Evolutionary conservation across 2,888 invertebrate genomes (phyloP), one percentile per base, ranked within the genome.

Genomic region (Melanostoma scalare): DNA sequence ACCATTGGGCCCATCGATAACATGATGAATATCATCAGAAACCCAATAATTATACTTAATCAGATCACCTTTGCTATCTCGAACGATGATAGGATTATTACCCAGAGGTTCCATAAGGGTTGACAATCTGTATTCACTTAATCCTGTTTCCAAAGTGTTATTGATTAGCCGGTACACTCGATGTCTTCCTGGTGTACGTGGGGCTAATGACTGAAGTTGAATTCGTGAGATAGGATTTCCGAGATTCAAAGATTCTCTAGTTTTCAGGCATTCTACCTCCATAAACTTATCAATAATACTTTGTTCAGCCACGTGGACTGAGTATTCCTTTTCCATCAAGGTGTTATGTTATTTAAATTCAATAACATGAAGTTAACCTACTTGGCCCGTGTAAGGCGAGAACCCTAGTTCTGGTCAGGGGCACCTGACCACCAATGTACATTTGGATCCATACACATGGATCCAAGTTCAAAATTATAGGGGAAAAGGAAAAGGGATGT

Each of bases 241-340:
- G 2, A 61, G 9, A 2, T 46, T 46, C 6, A 61, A 20, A 6
- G 44, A 31, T 10, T 61, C 60, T 35, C 35, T 35, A 10, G 60
- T 61, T 35, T 6, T 46, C 3, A 46, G 20, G 20, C 42, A 42
- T 9, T 42, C 42, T 42, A 6, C 4, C 9, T 42, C 42, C 42
- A 42, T 3, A 42, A 42, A 46, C 10, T 46, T 46, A 10, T 46
- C 46, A 3, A 61, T 9, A 2, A 61, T 9, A 9, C 30, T 63
- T 1, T n/a, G 8, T n/a, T 63, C 63, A 1, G 63, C 63, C 3
- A 63, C 42, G 36, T 50, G 63, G 0, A 63, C 63, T n/a, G n/a
- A n/a, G n/a, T n/a, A n/a, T n/a, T n/a, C n/a, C n/a, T n/a, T n/a
- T n/a, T n/a, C n/a, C n/a, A n/a, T n/a, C n/a, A n/a, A n/a, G n/a